Base-by-base conservation (phyloP, 1,140 invertebrate species). In the Hylaeus volcanicus region DNA sequence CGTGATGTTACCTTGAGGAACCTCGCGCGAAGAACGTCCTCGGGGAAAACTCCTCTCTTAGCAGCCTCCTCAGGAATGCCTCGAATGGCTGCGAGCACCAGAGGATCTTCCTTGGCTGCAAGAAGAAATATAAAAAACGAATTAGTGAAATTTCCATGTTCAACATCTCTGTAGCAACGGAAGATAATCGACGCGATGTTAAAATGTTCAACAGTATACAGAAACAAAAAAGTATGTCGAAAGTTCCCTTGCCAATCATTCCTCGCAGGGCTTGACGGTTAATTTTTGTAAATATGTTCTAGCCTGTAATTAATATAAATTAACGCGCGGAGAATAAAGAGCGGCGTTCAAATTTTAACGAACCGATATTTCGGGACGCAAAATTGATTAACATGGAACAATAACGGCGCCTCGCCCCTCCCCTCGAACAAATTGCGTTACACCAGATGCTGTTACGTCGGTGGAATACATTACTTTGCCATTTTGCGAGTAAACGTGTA, bases 1-100 rank as follows among this genome's bases (percentile, higher is more conserved):
- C 43, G 56, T 76, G 45, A 79, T 79, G 77, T 88, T 85, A 98
- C 96, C 93, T 96, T 96, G 0, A 97, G 89, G 92, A 99, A 99
- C 84, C 97, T 95, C 84, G 98, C 96, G 74, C 96, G 95, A 15
- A 99, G 92, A 53, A 96, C 95, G 88, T 97, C 96, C 92, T 99
- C 98, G 0, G 97, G 97, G 90, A 95, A 97, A 56, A 98, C 96
- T 9, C 98, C 98, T 79, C 96, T 94, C 61, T 96, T 95, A 2
- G 95, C 90, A 1, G 97, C 97, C 86, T 96, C 95, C 37, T 94
- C 91, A 0, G 98, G 97, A 85, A 99, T 96, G 26, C 96, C 95
- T 55, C 95, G 92, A 15, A 99, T 90, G 2, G 98, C 95, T 0
- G 96, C 94, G 12, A 93, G 92, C 41, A 98, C 96, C 85, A 98